Evolutionary conservation across 2,888 invertebrate species (phyloP).

Genomic region (Caenorhabditis virilis): DNA sequence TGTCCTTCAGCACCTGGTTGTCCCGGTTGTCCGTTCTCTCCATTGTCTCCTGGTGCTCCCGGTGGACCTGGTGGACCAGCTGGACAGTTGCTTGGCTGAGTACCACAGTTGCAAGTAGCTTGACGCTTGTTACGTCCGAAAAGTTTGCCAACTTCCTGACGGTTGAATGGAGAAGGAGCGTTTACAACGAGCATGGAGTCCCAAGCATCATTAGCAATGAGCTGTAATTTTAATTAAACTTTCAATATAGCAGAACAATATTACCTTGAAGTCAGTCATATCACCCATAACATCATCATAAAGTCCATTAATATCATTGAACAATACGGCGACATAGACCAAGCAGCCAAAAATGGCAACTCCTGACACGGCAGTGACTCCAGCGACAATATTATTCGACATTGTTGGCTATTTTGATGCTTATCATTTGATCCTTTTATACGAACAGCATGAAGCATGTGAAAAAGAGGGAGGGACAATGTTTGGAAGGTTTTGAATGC

Average conservation of each 20-base stretch:
- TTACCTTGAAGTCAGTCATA: slow-evolving; percentile 41
- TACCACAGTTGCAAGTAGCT: slow-evolving; percentile 45
- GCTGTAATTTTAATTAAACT: slow-evolving; percentile 2
- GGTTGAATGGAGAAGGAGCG: no score
- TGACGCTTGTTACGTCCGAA: slow-evolving; percentile 45
- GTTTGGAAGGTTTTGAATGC: no score
- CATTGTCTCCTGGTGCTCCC: slow-evolving; percentile 20
- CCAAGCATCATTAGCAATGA: slow-evolving; percentile 40
- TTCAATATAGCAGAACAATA: background rate
- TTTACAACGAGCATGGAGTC: slow-evolving; percentile 38
- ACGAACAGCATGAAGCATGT: no score
- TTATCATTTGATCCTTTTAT: no score
- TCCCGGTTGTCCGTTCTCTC: slow-evolving; percentile 8
- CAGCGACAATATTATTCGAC: slow-evolving; percentile 21
- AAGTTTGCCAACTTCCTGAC: slow-evolving; percentile 9
- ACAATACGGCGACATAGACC: slow-evolving; percentile 33
- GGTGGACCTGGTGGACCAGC: slow-evolving; percentile 27
- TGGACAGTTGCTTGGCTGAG: slow-evolving; percentile 39
- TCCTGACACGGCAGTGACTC: slow-evolving; percentile 35
- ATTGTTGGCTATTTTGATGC: no score
- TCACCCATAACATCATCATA: slow-evolving; percentile 45
- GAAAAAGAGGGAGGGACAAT: no score
- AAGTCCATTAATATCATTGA: slow-evolving; percentile 48
- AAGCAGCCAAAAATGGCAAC: slow-evolving; percentile 42
- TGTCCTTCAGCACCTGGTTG: slow-evolving; percentile 20